A percentile compares a stretch with the other conserved stretches of the same genome.
These are phyloP conservation scores for Colius striatus DNA, from an alignment of 2,113 vertebrate species.

Conservation along the genomic window DNA sequence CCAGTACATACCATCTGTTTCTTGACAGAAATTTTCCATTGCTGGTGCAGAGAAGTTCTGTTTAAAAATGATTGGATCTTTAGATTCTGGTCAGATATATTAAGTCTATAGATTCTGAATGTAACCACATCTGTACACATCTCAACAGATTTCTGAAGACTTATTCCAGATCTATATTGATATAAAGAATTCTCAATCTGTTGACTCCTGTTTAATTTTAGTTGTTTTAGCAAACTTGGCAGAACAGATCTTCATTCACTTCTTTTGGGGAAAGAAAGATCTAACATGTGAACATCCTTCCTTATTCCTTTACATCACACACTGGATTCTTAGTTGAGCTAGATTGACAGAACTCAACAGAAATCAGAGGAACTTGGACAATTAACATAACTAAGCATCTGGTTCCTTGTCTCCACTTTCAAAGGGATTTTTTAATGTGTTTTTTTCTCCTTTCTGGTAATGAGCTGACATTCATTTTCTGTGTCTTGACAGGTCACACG, in stretches of 20 bases:
- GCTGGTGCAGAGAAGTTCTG: neutral
- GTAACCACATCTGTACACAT: neutral
- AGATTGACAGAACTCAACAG: neutral
- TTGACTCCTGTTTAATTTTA: neutral
- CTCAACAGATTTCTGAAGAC: neutral
- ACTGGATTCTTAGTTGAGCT: neutral
- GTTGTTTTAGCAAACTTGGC: neutral
- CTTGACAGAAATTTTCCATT: neutral
- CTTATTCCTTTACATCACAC: neutral
- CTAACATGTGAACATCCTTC: neutral
- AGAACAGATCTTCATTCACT: neutral
- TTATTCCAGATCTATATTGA: neutral
- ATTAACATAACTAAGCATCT: neutral
- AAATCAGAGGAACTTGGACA: neutral
- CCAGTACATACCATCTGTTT: neutral
- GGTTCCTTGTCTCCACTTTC: neutral
- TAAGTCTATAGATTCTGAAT: neutral
- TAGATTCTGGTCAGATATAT: neutral
- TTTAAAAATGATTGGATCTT: neutral
- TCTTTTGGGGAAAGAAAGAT: neutral
- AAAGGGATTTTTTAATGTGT: accelerated
- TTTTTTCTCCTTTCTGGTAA: neutral
- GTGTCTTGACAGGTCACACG: slow-evolving; percentile 22
- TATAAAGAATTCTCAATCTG: neutral
- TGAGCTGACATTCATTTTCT: slow-evolving; percentile 38